These are phyloP conservation scores for Cryptoprocta ferox DNA, from an alignment of 2,797 vertebrate genomes.

Conservation along the genomic window DNA sequence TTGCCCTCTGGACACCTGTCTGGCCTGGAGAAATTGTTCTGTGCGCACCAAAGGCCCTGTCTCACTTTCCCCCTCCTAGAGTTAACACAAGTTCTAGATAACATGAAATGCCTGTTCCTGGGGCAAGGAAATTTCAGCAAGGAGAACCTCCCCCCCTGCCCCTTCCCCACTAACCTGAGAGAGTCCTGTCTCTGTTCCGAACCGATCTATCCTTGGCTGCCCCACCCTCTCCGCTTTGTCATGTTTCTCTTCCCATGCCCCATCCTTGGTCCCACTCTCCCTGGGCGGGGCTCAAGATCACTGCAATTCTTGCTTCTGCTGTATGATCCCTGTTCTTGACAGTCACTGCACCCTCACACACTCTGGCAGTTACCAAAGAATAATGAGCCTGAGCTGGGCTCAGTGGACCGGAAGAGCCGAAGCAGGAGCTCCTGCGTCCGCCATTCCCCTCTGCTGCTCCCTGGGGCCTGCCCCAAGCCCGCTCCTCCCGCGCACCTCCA, in stretches of 20 bases:
- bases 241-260: background rate
- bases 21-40: background rate
- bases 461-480: background rate
- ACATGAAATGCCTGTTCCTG: background rate
- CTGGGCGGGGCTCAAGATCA: background rate
- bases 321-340: slow-evolving; percentile 10
- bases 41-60: background rate
- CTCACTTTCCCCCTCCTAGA: background rate
- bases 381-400: background rate
- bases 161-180: background rate
- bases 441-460: background rate
- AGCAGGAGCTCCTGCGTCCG: slow-evolving; percentile 7
- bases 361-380: slow-evolving; percentile 61
- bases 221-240: background rate
- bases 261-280: fast-evolving
- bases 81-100: background rate
- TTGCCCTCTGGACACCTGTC: background rate
- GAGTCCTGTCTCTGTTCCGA: background rate
- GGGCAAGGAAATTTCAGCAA: background rate
- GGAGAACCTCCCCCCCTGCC: background rate
- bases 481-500: background rate
- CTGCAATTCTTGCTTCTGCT: background rate
- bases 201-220: fast-evolving
- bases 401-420: slow-evolving; percentile 24
- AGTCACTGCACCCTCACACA: background rate